Conservation (phyloP, 2,113 vertebrate species). For the Larimichthys crocea region DNA sequence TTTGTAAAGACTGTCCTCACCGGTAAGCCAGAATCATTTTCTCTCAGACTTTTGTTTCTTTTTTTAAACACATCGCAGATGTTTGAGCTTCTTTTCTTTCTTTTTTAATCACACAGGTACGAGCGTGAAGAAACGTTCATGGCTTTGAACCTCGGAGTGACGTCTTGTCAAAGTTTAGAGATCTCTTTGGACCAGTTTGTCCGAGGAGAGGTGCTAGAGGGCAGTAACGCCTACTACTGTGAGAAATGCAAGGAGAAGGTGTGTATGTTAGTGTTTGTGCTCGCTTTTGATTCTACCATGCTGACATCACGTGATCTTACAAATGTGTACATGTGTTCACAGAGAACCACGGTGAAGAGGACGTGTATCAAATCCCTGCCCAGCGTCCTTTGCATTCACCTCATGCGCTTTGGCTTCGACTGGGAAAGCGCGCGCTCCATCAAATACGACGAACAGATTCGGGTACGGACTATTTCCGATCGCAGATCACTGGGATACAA, state of each 20-base stretch:
- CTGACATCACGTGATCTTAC: background rate
- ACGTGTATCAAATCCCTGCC: constrained; percentile 98
- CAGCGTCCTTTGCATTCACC: constrained; percentile 95
- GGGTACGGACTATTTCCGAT: constrained; percentile 80
- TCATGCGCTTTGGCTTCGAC: constrained; percentile 99
- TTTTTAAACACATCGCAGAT: background rate
- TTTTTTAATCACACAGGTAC: constrained; percentile 82
- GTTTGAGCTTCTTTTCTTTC: background rate
- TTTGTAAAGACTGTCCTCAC: constrained; percentile 99
- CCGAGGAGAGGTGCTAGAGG: constrained; percentile 98
- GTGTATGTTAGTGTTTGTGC: background rate
- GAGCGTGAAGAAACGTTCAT: constrained; percentile 99
- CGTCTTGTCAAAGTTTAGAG: constrained; percentile 97
- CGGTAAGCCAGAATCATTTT: constrained; percentile 79
- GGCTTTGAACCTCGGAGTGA: constrained; percentile 97
- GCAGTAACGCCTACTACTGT: constrained; percentile 99
- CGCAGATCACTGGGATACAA: fast-evolving
- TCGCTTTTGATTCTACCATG: background rate
- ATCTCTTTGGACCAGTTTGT: constrained; percentile 99
- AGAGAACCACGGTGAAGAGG: constrained; percentile 98
- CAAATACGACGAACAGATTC: constrained; percentile 98
- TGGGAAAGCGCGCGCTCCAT: constrained; percentile 99
- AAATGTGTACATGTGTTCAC: constrained; percentile 20
- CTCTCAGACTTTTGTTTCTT: background rate
- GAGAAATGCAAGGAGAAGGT: constrained; percentile 99